Conservation (phyloP, 2,797 vertebrate genomes). For the Atherinosoma microstoma region DNA sequence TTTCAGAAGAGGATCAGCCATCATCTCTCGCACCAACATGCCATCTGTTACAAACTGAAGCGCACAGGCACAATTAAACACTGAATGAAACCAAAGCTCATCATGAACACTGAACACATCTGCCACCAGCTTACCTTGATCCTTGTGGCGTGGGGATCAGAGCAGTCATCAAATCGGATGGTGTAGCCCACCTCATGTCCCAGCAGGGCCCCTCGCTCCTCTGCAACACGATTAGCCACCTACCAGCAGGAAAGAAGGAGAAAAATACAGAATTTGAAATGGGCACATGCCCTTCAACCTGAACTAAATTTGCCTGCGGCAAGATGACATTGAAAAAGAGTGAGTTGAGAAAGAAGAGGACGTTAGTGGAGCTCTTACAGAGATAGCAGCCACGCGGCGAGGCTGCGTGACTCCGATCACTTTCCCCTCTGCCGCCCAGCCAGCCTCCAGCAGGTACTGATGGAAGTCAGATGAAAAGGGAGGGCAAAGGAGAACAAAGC, state of each 20-base stretch:
- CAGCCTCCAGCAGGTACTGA: conserved; percentile 97
- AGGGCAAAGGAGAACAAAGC: conserved; percentile 21
- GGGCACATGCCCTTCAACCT: conserved; percentile 10
- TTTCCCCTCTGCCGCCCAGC: conserved; percentile 96
- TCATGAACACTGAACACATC: not conserved
- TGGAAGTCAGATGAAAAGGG: conserved; percentile 27
- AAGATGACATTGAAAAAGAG: conserved; percentile 29
- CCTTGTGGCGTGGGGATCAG: conserved; percentile 90
- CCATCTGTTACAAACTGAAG: conserved; percentile 96
- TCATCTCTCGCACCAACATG: conserved; percentile 99
- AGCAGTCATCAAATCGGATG: conserved; percentile 97
- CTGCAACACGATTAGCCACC: conserved; percentile 95
- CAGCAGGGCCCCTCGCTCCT: conserved; percentile 93
- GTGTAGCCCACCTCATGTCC: conserved; percentile 98
- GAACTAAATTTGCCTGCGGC: conserved; percentile 12
- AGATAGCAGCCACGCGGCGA: conserved; percentile 94
- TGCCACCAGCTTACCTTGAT: conserved; percentile 88
- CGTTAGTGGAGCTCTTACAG: conserved; percentile 84
- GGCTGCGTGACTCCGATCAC: conserved; percentile 97
- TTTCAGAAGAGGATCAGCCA: conserved; percentile 96
- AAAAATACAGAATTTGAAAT: not conserved
- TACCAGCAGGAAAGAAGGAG: conserved; percentile 56
- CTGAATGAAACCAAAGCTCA: not conserved
- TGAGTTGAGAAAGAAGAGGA: conserved; percentile 10
- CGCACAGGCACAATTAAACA: conserved; percentile 10